These are phyloP conservation scores for Strigamia maritima DNA, from an alignment of 2,888 invertebrate genomes.

Conservation along the genomic window DNA sequence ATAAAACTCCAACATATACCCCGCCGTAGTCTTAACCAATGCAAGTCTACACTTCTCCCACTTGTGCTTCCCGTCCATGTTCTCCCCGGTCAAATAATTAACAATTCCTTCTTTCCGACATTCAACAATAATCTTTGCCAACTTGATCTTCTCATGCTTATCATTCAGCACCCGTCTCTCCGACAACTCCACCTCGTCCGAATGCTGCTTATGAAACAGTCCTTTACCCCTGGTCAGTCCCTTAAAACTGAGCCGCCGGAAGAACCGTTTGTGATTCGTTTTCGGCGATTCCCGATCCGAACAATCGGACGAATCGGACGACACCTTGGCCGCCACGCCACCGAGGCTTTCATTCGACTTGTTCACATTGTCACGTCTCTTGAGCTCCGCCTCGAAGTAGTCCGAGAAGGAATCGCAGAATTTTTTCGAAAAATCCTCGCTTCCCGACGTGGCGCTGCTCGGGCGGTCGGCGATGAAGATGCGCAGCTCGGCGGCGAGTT, in stretches of 20 bases:
- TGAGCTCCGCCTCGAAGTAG: slow-evolving; percentile 76
- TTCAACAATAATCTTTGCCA: slow-evolving; percentile 88
- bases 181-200: not conserved
- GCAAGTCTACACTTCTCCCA: slow-evolving; percentile 93
- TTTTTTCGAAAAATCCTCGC: slow-evolving; percentile 71
- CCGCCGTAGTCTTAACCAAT: slow-evolving; percentile 86
- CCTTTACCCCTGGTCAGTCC: slow-evolving; percentile 70
- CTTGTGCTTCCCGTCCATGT: slow-evolving; percentile 82
- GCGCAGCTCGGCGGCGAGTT: slow-evolving; percentile 82
- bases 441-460: slow-evolving; percentile 48
- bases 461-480: slow-evolving; percentile 69
- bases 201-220: slow-evolving; percentile 75
- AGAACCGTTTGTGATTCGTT: slow-evolving; percentile 67
- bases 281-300: slow-evolving; percentile 52
- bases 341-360: slow-evolving; percentile 16
- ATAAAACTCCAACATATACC: slow-evolving; percentile 93
- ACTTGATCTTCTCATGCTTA: slow-evolving; percentile 66
- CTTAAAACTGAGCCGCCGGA: slow-evolving; percentile 70
- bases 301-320: slow-evolving; percentile 1
- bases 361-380: slow-evolving; percentile 24
- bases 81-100: slow-evolving; percentile 87
- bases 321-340: not conserved
- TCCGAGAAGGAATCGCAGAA: slow-evolving; percentile 80
- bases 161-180: slow-evolving; percentile 54
- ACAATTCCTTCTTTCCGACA: slow-evolving; percentile 91